phyloP scores from a whole-genome alignment of 2,888 invertebrate genomes.

The Diplazon laetatorius region DNA sequence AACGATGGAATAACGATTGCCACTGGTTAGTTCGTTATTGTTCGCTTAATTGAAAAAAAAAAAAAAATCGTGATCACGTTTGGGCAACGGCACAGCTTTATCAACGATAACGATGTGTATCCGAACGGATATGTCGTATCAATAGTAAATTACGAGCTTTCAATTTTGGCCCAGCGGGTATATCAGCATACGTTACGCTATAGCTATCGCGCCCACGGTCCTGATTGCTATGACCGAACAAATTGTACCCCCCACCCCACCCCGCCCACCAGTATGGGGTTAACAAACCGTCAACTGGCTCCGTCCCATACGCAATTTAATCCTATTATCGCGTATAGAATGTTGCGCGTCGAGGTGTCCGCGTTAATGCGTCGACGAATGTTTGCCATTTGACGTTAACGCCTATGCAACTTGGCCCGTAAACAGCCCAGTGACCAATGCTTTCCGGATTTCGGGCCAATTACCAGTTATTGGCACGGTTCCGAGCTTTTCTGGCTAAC shows the following conservation, averaged over 20 bases:
- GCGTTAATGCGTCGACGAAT: constrained; percentile 54
- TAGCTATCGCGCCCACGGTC: constrained; percentile 1
- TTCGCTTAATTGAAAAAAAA: neutral
- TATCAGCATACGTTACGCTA: constrained; percentile 26
- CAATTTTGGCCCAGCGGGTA: constrained; percentile 34
- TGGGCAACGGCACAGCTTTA: neutral
- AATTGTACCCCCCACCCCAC: no score
- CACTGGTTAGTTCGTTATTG: constrained; percentile 2
- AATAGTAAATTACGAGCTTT: constrained; percentile 41
- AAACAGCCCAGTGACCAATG: constrained; percentile 3
- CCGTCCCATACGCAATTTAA: constrained; percentile 56
- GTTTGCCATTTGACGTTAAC: constrained; percentile 52
- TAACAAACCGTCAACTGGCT: constrained; percentile 59
- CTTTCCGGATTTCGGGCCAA: constrained; percentile 3
- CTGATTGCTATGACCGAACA: constrained; percentile 42
- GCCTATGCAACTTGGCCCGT: constrained; percentile 2
- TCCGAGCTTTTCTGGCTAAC: neutral
- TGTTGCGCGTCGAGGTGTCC: constrained; percentile 37
- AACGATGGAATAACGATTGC: neutral
- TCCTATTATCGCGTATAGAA: constrained; percentile 57
- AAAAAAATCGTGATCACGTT: neutral
- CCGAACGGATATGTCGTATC: constrained; percentile 31
- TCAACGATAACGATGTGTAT: constrained; percentile 35
- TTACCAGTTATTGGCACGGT: neutral
- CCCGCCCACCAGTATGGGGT: constrained; percentile 31